Conservation (phyloP, 2,888 invertebrate genomes). For the Sinelater perroti region DNA sequence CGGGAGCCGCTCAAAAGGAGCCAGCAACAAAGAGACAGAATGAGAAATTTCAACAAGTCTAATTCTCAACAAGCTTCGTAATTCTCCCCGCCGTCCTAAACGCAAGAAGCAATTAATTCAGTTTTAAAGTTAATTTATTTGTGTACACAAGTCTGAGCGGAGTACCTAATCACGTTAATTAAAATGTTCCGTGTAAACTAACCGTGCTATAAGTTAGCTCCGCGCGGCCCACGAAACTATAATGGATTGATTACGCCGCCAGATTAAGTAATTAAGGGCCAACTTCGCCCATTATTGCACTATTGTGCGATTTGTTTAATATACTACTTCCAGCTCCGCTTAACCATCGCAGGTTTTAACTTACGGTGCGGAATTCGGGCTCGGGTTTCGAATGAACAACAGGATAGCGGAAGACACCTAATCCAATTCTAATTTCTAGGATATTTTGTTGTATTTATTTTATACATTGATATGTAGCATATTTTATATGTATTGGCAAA, state of each 20-base stretch:
- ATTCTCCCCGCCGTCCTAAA: slow-evolving; percentile 55
- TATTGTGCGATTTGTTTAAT: slow-evolving; percentile 57
- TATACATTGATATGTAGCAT: too few species aligned
- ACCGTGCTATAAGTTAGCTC: slow-evolving; percentile 48
- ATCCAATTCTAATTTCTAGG: too few species aligned
- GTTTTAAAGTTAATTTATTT: slow-evolving; percentile 63
- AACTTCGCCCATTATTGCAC: slow-evolving; percentile 59
- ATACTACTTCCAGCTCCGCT: too few species aligned
- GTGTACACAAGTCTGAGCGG: slow-evolving; percentile 57
- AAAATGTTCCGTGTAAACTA: slow-evolving; percentile 56
- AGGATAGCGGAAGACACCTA: too few species aligned
- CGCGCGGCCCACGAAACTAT: slow-evolving; percentile 42
- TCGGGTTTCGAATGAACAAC: too few species aligned
- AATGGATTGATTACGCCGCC: slow-evolving; percentile 54
- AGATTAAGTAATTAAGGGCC: slow-evolving; percentile 60
- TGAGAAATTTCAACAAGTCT: slow-evolving; percentile 57
- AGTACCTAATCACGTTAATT: slow-evolving; percentile 63
- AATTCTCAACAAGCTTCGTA: slow-evolving; percentile 54
- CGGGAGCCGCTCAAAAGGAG: slow-evolving; percentile 40
- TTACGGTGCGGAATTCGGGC: too few species aligned
- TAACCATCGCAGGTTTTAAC: too few species aligned
- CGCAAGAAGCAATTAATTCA: slow-evolving; percentile 62
- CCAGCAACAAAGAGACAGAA: slow-evolving; percentile 48
- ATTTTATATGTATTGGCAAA: too few species aligned
- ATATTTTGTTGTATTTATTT: too few species aligned